These are phyloP conservation scores for Actinia equina DNA, from an alignment of 64 coral and sea anemone genomes.

Conservation along the genomic window DNA sequence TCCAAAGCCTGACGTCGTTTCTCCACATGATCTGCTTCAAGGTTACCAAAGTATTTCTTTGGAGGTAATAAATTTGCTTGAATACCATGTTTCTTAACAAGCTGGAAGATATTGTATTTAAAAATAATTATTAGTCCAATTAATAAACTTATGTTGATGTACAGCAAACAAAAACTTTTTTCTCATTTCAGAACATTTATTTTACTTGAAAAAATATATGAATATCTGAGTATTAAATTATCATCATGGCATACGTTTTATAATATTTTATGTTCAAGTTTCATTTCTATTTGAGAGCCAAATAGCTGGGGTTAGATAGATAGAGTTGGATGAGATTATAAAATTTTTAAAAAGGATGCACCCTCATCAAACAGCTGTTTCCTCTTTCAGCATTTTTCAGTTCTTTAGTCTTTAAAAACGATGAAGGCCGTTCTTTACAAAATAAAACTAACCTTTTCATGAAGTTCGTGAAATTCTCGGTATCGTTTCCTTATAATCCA, in stretches of 20 bases:
- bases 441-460: constrained; percentile 78
- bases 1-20: constrained; percentile 69
- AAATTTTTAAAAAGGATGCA: no score
- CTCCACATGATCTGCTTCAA: constrained; percentile 88
- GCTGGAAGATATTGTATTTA: constrained; percentile 35
- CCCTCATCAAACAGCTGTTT: neutral
- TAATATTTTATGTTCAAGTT: no score
- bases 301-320: no score
- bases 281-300: no score
- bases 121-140: neutral
- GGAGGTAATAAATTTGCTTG: constrained; percentile 59
- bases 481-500: constrained; percentile 87
- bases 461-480: constrained; percentile 80
- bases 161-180: no score
- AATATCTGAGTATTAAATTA: no score
- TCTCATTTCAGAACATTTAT: no score
- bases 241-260: no score
- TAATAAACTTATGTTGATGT: neutral
- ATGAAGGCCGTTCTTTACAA: neutral
- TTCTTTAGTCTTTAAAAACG: neutral
- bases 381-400: neutral
- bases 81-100: constrained; percentile 61
- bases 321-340: no score
- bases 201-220: no score
- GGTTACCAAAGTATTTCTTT: constrained; percentile 84